A percentile compares a stretch with the other conserved stretches of the same genome.
Conservation (phyloP, 64 coral and sea anemone genomes). For the Stichodactyla helianthus region DNA sequence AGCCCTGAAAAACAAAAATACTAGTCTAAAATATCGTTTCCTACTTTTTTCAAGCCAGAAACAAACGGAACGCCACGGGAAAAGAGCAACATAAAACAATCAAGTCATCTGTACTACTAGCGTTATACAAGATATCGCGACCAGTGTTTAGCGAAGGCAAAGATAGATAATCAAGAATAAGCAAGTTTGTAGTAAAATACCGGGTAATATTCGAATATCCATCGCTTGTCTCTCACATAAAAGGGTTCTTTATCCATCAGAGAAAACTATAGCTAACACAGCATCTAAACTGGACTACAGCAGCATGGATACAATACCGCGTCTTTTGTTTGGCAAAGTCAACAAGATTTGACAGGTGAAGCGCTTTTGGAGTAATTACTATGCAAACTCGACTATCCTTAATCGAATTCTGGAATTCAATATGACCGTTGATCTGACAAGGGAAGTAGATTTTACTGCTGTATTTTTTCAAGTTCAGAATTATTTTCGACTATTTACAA, state of each 20-base stretch:
- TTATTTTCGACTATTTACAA: too few species aligned
- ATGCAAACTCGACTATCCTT: background rate
- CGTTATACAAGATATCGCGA: background rate
- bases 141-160: background rate
- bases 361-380: conserved; percentile 19
- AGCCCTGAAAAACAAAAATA: background rate
- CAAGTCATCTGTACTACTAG: background rate
- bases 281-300: background rate
- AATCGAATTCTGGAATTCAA: background rate
- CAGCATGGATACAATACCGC: background rate
- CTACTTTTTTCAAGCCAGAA: background rate
- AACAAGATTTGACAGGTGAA: conserved; percentile 17
- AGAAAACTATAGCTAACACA: background rate
- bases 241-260: conserved; percentile 28
- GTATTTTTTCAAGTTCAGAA: background rate
- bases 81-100: background rate
- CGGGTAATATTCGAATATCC: conserved; percentile 99
- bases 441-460: background rate
- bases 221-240: conserved; percentile 79
- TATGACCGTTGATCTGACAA: background rate
- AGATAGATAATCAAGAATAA: background rate
- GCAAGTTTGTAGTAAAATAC: conserved; percentile 36
- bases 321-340: conserved; percentile 11
- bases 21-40: background rate
- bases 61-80: background rate